Percentiles rank a stretch among this genome's conserved stretches.
Evolutionary conservation across 2,797 vertebrate species (phyloP).

Genomic region (Scleropages formosus): DNA sequence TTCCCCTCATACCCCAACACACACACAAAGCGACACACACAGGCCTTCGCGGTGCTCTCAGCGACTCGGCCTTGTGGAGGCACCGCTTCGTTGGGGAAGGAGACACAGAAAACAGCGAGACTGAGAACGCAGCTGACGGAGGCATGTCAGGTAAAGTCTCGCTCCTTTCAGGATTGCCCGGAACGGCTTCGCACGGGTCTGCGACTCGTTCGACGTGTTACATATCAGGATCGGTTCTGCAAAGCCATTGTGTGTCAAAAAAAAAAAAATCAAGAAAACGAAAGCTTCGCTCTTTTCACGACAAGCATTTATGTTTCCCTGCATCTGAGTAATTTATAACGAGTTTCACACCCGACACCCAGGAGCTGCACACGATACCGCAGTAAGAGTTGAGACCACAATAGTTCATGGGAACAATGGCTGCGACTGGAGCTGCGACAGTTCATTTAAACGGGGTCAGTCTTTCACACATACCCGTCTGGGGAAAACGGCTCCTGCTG

Average conservation of each 20-base stretch:
- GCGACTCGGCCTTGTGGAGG: slow-evolving; percentile 1
- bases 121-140: slow-evolving; percentile 11
- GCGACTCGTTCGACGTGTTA: not conserved
- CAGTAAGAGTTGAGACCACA: too few species aligned
- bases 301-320: too few species aligned
- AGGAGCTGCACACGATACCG: too few species aligned
- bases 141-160: slow-evolving; percentile 12
- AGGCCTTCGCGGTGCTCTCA: slow-evolving; percentile 1
- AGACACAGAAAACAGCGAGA: not conserved
- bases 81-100: slow-evolving; percentile 14
- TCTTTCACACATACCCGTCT: not conserved
- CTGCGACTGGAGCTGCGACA: not conserved
- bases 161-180: not conserved
- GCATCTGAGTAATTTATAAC: too few species aligned
- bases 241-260: not conserved
- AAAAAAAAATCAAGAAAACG: not conserved
- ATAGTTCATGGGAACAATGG: too few species aligned
- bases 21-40: not conserved
- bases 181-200: not conserved
- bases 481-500: too few species aligned
- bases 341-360: too few species aligned
- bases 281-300: not conserved
- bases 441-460: not conserved
- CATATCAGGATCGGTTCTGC: too few species aligned
- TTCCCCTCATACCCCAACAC: not conserved